Percentiles rank a stretch among this genome's conserved stretches.
Conservation (phyloP, 2,113 vertebrate species). For the Brachirus orientalis region DNA sequence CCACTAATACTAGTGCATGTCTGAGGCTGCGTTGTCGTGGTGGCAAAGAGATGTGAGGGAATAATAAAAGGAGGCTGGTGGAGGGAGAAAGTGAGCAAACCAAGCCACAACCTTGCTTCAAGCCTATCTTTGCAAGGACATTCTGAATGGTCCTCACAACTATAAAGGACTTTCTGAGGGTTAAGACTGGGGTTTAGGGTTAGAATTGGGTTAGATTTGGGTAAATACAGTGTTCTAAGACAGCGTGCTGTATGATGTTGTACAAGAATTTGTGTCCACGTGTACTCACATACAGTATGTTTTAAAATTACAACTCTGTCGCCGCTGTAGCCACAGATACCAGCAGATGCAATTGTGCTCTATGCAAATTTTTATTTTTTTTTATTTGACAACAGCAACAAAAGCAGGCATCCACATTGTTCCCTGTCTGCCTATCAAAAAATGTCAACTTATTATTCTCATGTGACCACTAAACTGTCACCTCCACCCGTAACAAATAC, state of each 20-base stretch:
- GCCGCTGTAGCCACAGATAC: neutral
- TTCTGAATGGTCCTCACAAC: too few species aligned
- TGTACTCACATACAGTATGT: conserved; percentile 9
- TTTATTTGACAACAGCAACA: conserved; percentile 51
- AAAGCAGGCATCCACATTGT: conserved; percentile 22
- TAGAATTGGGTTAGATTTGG: too few species aligned
- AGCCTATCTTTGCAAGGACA: too few species aligned
- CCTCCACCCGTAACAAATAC: conserved; percentile 37
- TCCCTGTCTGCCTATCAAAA: conserved; percentile 35
- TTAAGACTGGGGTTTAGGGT: too few species aligned
- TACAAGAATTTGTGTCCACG: too few species aligned
- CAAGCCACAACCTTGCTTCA: too few species aligned
- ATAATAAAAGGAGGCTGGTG: too few species aligned
- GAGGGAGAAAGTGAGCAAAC: too few species aligned
- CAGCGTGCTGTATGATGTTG: too few species aligned
- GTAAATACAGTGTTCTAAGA: too few species aligned
- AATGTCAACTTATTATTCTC: conserved; percentile 34
- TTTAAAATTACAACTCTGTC: conserved; percentile 19
- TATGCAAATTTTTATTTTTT: conserved; percentile 16
- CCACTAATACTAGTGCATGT: conserved; percentile 6
- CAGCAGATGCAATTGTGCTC: conserved; percentile 50
- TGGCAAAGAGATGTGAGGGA: too few species aligned
- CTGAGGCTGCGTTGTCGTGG: neutral
- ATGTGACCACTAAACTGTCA: conserved; percentile 21
- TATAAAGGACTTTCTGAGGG: too few species aligned